Evolutionary conservation across 2,113 vertebrate genomes (phyloP), one percentile per base, ranked within the genome.

Genomic region (Ptyas mucosa): DNA sequence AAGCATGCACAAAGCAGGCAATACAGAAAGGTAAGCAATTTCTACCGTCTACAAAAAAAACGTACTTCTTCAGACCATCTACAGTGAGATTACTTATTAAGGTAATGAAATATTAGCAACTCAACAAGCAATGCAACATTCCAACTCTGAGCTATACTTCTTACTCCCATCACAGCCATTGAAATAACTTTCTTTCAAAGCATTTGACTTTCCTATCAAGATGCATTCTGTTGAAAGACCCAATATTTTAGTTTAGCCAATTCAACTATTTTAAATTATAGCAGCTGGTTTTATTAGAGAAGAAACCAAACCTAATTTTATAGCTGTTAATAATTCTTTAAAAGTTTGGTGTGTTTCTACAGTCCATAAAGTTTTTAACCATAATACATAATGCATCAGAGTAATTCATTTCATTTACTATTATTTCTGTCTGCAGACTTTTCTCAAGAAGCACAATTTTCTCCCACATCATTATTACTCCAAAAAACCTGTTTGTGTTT

Each of bases 341-440:
- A 0, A 0, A 95, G 64, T 29, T n/a, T 87, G 8, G 58, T 58
- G 61, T 94, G 34, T 54, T 89, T 81, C 86, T 86, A 93, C n/a
- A 12, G 81, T 88, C 29, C 39, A 89, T 86, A 88, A 88, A 51
- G 9, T 21, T 21, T 51, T 39, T 51, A 87, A 69, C 85, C 69
- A 75, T 91, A 90, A 24, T 39, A 92, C 90, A 61, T 89, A 91
- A 94, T 94, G 91, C 21, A 75, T 9, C 75, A 81, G 88, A 91
- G 57, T 4, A 57, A 92, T 57, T 89, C 20, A 49, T 92, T 93
- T 49, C 61, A 86, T 95, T 88, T 43, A 4, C 0, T 0, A 3
- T 0, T 46, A 90, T 51, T 91, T 90, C 58, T 15, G 0, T 2
- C 85, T 87, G 93, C 53, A 54, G 88, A 54, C 34, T 92, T 2